These are phyloP conservation scores for Condylura cristata DNA, from an alignment of 2,113 vertebrate genomes.

Conservation along the genomic window DNA sequence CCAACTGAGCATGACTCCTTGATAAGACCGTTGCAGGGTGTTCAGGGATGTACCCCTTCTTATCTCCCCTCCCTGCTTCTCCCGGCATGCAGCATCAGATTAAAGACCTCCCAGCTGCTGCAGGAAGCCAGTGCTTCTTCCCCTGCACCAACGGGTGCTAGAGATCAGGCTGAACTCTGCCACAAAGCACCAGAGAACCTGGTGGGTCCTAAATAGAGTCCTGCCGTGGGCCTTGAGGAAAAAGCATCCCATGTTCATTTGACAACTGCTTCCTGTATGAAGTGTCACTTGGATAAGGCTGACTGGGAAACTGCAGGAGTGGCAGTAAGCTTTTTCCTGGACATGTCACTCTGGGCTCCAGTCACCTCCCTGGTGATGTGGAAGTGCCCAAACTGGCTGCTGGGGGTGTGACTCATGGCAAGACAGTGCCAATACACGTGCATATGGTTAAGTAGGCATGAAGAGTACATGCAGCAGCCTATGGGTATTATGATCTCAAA, in stretches of 20 bases:
- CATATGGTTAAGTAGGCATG: not conserved
- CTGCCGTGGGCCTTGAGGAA: not conserved
- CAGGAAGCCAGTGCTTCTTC: not conserved
- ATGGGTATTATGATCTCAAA: not conserved
- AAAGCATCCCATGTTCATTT: not conserved
- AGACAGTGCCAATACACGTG: not conserved
- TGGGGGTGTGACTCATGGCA: not conserved
- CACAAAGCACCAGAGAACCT: not conserved
- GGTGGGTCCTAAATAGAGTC: not conserved
- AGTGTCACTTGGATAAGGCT: not conserved
- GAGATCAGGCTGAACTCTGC: not conserved
- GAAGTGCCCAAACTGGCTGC: not conserved
- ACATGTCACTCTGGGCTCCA: not conserved
- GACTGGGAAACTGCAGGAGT: not conserved
- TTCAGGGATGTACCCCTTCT: not conserved
- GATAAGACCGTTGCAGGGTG: not conserved
- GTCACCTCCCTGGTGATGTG: not conserved
- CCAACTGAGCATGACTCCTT: not conserved
- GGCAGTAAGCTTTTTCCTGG: not conserved
- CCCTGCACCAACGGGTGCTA: not conserved
- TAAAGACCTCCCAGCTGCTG: too few species aligned
- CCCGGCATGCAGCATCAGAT: not conserved
- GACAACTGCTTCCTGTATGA: not conserved
- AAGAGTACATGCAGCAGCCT: not conserved
- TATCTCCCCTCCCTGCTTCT: not conserved